Evolutionary conservation across 2,113 vertebrate species (phyloP).

Genomic region (Salvelinus sp.): DNA sequence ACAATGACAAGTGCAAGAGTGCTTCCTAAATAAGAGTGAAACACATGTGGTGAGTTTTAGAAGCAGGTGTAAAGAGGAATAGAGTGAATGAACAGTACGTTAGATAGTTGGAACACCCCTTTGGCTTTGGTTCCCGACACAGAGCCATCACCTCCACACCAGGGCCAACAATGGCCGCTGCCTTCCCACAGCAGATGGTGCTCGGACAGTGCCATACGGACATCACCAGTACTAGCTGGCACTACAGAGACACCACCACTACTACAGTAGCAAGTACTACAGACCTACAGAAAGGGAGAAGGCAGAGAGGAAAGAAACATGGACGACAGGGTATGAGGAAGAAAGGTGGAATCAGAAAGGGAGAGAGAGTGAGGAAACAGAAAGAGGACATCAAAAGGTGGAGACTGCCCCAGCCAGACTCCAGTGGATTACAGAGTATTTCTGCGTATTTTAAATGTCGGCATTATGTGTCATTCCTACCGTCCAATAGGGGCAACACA

Average conservation of each 20-base stretch:
- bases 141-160: constrained; percentile 20
- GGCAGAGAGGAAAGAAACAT: not conserved
- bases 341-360: too few relatives aligned
- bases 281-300: not conserved
- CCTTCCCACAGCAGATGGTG: constrained; percentile 39
- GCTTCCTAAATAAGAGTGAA: too few relatives aligned
- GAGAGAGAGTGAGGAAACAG: not conserved
- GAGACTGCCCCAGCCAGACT: too few relatives aligned
- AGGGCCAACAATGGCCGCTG: constrained; percentile 26
- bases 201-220: constrained; percentile 26
- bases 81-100: constrained; percentile 18
- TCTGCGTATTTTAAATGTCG: too few relatives aligned
- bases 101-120: not conserved
- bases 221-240: not conserved
- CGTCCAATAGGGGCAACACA: too few relatives aligned
- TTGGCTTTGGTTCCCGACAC: constrained; percentile 1
- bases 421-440: too few relatives aligned
- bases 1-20: not conserved
- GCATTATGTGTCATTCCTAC: too few relatives aligned
- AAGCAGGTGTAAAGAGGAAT: not conserved
- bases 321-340: not conserved
- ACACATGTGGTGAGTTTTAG: not conserved
- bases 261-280: not conserved
- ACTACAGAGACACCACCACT: not conserved
- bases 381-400: too few relatives aligned